Percentiles rank a stretch among this genome's conserved stretches.
These are phyloP conservation scores for Moxostoma hubbsi DNA, from an alignment of 2,797 vertebrate genomes.

Conservation along the genomic window DNA sequence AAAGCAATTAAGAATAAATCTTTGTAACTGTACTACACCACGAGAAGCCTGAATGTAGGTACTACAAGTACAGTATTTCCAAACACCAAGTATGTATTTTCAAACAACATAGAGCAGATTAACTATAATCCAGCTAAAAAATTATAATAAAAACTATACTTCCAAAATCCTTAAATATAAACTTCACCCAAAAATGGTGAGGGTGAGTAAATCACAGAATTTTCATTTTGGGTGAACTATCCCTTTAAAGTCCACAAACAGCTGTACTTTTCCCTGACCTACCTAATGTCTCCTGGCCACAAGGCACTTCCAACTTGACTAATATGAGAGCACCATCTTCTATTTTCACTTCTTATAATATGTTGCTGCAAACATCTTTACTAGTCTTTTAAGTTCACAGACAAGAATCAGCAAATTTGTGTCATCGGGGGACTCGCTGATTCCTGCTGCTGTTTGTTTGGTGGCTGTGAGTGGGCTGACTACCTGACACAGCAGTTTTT, in stretches of 20 bases:
- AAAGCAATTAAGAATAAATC: conserved; percentile 25
- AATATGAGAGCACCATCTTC: conserved; percentile 56
- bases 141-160: background rate
- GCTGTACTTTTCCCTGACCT: conserved; percentile 50
- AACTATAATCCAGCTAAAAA: background rate
- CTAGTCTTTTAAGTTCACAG: conserved; percentile 59
- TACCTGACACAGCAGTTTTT: conserved; percentile 78
- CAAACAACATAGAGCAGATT: conserved; percentile 2
- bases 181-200: no score
- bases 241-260: conserved; percentile 24
- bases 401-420: conserved; percentile 76
- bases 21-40: background rate
- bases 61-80: conserved; percentile 7
- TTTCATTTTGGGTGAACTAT: no score
- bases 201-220: no score
- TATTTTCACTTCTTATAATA: no score
- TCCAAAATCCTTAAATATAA: background rate
- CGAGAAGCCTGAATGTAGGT: conserved; percentile 14
- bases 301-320: conserved; percentile 58
- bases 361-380: no score
- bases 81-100: conserved; percentile 15
- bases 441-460: conserved; percentile 44
- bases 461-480: conserved; percentile 69
- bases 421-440: conserved; percentile 58
- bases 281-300: conserved; percentile 59